Evolutionary conservation across 2,113 vertebrate genomes (phyloP), one percentile per base, ranked within the genome.

Genomic region (Danionella cerebrum): DNA sequence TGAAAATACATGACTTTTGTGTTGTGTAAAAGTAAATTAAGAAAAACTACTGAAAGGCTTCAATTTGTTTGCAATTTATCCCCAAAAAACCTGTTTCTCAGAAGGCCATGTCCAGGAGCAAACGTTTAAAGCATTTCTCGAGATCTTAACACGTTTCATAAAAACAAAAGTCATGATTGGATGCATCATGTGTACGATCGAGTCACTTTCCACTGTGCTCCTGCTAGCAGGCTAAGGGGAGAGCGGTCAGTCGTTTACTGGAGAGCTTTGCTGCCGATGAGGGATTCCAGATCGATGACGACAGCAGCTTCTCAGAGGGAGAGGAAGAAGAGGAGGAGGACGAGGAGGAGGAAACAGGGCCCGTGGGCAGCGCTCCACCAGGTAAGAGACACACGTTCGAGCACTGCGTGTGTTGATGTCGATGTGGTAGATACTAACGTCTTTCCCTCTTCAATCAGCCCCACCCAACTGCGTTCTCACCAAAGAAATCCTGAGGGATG

Each of bases 251-350:
- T 77, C 90, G 89, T 10, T 88, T 98, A 68, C 86, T 98, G 79
- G 90, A 95, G 83, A 96, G 92, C 85, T 96, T 98, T 21, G 79
- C 93, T 0, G 89, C 90, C 6, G 92, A 97, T 16, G 91, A 91
- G 0, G 91, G 90, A 80, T 97, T 97, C 2, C 87, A 80, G 38
- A 88, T 98, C 14, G 91, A 92, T 0, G 90, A 92, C 47, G 91
- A 93, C 72, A 95, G 91, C 89, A 96, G 93, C 83, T 95, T 95
- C 76, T 96, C 94, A 0, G 94, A 95, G 58, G 91, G 87, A 11
- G 93, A 93, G 3, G 89, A 89, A 22, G 85, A 86, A 33, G 84
- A 84, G 6, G 81, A 80, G 25, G 79, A 83, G 4, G 78, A 81
- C n/a, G n/a, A n/a, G 9, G 65, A 77, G 9, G 50, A 67, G 4